These are phyloP conservation scores for Coptodon bakossiorum DNA, from an alignment of 2,113 vertebrate genomes.

Conservation along the genomic window DNA sequence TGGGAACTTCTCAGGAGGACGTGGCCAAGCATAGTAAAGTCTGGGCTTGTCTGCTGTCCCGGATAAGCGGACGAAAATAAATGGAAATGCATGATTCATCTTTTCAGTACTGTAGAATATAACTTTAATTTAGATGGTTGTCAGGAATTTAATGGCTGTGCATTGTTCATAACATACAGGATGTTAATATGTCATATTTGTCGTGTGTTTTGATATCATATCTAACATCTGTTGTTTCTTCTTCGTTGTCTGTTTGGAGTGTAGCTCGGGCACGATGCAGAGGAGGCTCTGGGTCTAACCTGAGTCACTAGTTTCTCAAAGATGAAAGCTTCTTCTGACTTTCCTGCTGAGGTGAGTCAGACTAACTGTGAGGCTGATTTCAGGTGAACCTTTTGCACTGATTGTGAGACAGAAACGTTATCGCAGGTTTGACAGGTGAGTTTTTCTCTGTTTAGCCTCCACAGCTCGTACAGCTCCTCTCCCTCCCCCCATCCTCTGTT, in stretches of 20 bases:
- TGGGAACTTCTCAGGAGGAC: not conserved
- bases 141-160: not conserved
- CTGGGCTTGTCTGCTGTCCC: too few species aligned
- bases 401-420: not conserved
- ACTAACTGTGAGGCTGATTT: not conserved
- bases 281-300: not conserved
- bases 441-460: not conserved
- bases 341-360: not conserved
- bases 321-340: not conserved
- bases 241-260: not conserved
- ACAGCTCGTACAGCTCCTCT: not conserved
- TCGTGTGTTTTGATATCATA: not conserved
- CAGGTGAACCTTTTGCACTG: fast-evolving
- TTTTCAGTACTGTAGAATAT: not conserved
- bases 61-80: not conserved
- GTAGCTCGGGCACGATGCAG: not conserved
- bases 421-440: not conserved
- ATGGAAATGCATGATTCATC: not conserved
- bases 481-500: not conserved
- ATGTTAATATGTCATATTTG: not conserved
- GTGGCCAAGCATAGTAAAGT: not conserved
- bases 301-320: fast-evolving
- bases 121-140: not conserved
- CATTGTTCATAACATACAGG: not conserved
- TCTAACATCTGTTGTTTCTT: not conserved